Conservation (phyloP, 2,888 invertebrate genomes). For the Phortica magna region DNA sequence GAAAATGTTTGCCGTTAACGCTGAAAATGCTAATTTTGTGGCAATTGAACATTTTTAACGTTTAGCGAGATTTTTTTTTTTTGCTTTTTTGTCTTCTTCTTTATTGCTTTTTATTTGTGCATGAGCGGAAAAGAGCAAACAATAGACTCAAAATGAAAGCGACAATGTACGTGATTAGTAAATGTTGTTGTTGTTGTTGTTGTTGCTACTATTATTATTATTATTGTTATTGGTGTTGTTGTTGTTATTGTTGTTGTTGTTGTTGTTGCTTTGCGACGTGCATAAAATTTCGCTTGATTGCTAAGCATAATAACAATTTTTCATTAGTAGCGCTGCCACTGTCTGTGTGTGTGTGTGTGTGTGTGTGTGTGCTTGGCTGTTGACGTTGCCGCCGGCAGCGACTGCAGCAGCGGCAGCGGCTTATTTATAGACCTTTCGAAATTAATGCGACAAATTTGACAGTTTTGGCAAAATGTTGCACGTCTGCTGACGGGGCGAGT, state of each 20-base stretch:
- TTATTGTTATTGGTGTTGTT: neutral
- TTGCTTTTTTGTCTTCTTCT: too few species aligned
- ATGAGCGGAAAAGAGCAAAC: neutral
- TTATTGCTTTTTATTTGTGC: too few species aligned
- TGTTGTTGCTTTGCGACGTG: neutral
- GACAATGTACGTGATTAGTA: neutral
- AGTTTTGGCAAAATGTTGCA: neutral
- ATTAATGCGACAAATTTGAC: slow-evolving; percentile 58
- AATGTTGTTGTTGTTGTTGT: neutral
- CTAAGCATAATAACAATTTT: slow-evolving; percentile 10
- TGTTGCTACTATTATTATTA: neutral
- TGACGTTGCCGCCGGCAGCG: neutral
- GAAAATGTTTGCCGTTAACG: slow-evolving; percentile 18
- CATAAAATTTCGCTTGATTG: neutral
- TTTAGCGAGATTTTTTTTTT: neutral
- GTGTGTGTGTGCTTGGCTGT: neutral
- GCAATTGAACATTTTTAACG: slow-evolving; percentile 26
- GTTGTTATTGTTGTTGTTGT: neutral
- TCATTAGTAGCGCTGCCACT: neutral
- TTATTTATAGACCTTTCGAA: slow-evolving; percentile 32
- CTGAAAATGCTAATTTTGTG: slow-evolving; percentile 30
- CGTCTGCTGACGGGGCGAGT: neutral
- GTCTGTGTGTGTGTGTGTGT: neutral
- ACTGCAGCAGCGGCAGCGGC: neutral
- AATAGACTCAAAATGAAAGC: neutral